These are phyloP conservation scores for Stenodera caucasica DNA, from an alignment of 2,888 invertebrate species.

Conservation along the genomic window DNA sequence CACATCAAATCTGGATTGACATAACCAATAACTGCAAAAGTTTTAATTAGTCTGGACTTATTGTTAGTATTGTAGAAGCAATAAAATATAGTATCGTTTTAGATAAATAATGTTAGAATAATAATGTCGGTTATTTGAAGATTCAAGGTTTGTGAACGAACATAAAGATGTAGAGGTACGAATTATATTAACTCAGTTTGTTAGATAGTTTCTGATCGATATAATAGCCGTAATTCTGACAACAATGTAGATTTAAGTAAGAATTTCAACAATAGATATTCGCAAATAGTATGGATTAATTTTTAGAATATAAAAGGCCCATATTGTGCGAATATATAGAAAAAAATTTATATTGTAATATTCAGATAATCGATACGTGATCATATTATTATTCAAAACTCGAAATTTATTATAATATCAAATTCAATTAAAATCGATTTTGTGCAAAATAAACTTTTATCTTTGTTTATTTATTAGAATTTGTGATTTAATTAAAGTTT, in stretches of 20 bases:
- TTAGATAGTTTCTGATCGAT: neutral
- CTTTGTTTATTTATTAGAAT: no score
- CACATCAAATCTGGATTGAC: neutral
- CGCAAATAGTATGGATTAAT: slow-evolving; percentile 8
- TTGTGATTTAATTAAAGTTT: neutral
- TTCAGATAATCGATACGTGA: neutral
- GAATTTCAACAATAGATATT: neutral
- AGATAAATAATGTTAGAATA: slow-evolving; percentile 1
- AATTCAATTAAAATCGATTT: neutral
- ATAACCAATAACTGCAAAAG: neutral
- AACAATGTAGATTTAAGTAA: neutral
- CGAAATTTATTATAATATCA: neutral
- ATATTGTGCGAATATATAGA: neutral
- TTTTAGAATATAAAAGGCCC: slow-evolving; percentile 2
- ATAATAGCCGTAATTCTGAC: neutral
- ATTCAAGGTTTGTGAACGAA: neutral
- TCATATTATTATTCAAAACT: neutral
- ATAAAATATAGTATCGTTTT: neutral
- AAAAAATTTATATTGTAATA: neutral
- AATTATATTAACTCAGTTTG: neutral
- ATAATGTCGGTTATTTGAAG: neutral
- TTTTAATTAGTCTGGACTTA: slow-evolving; percentile 1
- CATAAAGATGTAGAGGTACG: neutral
- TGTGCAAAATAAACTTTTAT: no score
- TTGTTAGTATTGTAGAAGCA: neutral